phyloP scores from a whole-genome alignment of 2,797 vertebrate species.

The Xenopus petersii region DNA sequence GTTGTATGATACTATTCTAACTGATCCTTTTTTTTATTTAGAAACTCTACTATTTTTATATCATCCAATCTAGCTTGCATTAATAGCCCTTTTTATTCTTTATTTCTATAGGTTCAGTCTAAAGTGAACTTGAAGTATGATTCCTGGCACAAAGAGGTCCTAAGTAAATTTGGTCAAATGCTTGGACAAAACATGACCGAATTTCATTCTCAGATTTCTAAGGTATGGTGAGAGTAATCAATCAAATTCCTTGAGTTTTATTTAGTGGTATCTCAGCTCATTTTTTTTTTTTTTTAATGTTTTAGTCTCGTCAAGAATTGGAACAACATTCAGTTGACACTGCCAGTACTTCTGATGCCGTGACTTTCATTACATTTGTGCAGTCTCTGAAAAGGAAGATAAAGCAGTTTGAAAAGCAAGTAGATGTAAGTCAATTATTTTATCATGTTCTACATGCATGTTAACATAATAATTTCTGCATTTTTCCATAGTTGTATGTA shows the following conservation, averaged over 20 bases:
- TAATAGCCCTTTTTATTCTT: too few relatives aligned
- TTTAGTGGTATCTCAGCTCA: too few relatives aligned
- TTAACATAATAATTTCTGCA: too few relatives aligned
- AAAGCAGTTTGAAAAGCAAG: constrained; percentile 98
- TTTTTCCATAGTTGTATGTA: too few relatives aligned
- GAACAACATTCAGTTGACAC: constrained; percentile 98
- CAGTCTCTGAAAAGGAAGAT: constrained; percentile 97
- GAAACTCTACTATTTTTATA: too few relatives aligned
- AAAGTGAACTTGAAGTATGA: constrained; percentile 98
- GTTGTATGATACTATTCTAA: not conserved
- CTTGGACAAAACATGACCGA: constrained; percentile 97
- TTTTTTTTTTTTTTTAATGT: constrained; percentile 30
- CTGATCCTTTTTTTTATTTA: too few relatives aligned
- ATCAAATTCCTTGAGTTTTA: too few relatives aligned
- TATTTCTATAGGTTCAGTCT: constrained; percentile 83
- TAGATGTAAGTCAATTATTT: constrained; percentile 77
- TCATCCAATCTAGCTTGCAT: too few relatives aligned
- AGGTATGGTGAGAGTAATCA: constrained; percentile 69
- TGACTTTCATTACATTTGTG: constrained; percentile 96
- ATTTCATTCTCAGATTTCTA: constrained; percentile 97
- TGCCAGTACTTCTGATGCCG: constrained; percentile 96
- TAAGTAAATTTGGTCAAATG: constrained; percentile 98
- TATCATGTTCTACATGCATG: not conserved
- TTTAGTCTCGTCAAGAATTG: constrained; percentile 95
- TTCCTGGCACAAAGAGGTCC: constrained; percentile 98